Evolutionary conservation across 2,797 vertebrate species (phyloP).

Genomic region (Chaunax sp.): DNA sequence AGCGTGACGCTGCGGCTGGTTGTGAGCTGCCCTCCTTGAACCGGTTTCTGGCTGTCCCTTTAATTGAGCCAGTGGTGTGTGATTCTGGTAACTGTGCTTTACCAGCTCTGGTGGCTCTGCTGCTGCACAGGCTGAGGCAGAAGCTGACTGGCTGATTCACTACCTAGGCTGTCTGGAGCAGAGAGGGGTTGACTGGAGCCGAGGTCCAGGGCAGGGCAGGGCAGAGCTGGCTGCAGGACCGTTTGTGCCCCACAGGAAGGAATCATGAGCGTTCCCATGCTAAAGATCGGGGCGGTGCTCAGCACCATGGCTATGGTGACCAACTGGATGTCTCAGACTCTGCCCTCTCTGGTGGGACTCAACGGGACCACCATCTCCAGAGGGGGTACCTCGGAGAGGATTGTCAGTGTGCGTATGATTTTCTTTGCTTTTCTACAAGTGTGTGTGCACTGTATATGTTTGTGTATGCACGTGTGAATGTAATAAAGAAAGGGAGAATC

Average conservation of each 20-base stretch:
- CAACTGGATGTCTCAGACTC: slow-evolving; percentile 98
- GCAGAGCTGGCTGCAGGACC: slow-evolving; percentile 59
- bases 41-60: slow-evolving; percentile 56
- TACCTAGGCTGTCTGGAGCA: slow-evolving; percentile 45
- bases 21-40: slow-evolving; percentile 71
- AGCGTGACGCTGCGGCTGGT: slow-evolving; percentile 78
- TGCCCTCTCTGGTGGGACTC: slow-evolving; percentile 93
- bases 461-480: slow-evolving; percentile 8
- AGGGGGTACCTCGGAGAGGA: slow-evolving; percentile 91
- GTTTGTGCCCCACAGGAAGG: slow-evolving; percentile 73
- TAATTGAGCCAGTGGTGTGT: slow-evolving; percentile 56
- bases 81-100: slow-evolving; percentile 38
- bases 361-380: slow-evolving; percentile 90
- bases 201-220: slow-evolving; percentile 68
- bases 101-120: slow-evolving; percentile 50
- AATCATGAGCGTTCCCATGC: slow-evolving; percentile 92
- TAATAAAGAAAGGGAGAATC: slow-evolving; percentile 12
- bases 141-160: slow-evolving; percentile 55
- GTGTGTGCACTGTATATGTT: slow-evolving; percentile 32
- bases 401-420: slow-evolving; percentile 89
- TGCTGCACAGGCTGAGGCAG: slow-evolving; percentile 46
- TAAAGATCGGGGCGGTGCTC: slow-evolving; percentile 96
- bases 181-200: slow-evolving; percentile 63
- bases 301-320: slow-evolving; percentile 99
- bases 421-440: slow-evolving; percentile 31